Base-by-base conservation (phyloP, 2,113 vertebrate species). In the Pangasianodon hypophthalmus region DNA sequence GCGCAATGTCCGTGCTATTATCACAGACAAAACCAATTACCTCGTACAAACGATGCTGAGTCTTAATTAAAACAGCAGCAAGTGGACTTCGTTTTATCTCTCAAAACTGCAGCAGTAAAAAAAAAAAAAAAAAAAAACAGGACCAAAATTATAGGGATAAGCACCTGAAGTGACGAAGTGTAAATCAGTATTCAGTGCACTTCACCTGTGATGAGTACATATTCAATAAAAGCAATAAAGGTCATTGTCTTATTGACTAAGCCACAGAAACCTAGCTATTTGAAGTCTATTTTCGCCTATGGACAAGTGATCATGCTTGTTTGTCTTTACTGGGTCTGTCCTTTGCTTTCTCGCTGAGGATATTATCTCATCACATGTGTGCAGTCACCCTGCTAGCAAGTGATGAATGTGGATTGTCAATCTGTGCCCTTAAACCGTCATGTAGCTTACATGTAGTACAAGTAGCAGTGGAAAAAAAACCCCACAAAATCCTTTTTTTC, bases 1-100 rank as follows among this genome's bases (percentile, higher is more conserved):
- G 73, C 80, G 32, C 88, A 89, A 84, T 90, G 85, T 91, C 86
- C 85, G 56, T 62, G 81, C 80, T 87, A 69, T 82, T 91, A 90
- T 88, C 48, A 26, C 32, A 84, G 80, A 60, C 24, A 73, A 80
- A 24, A 79, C 50, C 90, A 87, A 81, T 85, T 73, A 89, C n/a
- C 62, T 37, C 80, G 54, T 81, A 71, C 73, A 89, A 88, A 89
- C 82, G 52, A 29, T 37, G 29, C 64, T 71, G 79, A 18, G 46
- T 44, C 71, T 88, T 90, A 80, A 90, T 90, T 88, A 88, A 16
- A 52, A 85, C 58, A 69, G 32, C 37, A 80, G 52, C 85, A 54
- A 29, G 52, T 64, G 64, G 80, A 64, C 46, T 60, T 44, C 32
- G 46, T 37, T 67, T 54, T 52, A 60, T 88, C 32, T 86, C 60